Base-by-base conservation (phyloP, 2,797 vertebrate species). In the Ptychobarbus kaznakovi region DNA sequence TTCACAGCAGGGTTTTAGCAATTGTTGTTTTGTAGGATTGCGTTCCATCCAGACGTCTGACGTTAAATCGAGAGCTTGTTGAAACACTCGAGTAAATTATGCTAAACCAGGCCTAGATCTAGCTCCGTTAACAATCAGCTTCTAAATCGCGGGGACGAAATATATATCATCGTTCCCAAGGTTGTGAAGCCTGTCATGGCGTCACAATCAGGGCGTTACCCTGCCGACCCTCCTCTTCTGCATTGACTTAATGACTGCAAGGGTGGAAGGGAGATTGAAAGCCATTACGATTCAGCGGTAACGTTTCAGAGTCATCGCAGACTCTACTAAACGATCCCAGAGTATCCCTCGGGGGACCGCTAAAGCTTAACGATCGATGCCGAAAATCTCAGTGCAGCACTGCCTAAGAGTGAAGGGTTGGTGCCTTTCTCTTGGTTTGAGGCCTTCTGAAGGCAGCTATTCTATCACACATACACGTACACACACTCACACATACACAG, bases 1-100 rank as follows among this genome's bases (percentile, higher is more conserved):
- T 93, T 93, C 92, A 93, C 92, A 92, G 93, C 92, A 91, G 92
- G 92, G 92, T 91, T 93, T 93, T 92, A 92, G 91, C 92, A 90
- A 91, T 90, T 94, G 93, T 93, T 94, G 92, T 94, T 94, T 92
- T 91, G 91, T 91, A 92, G 90, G 89, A 91, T 93, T 92, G 92
- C 91, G 89, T 92, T 93, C 88, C 72, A 92, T 85, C 93, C 93
- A 90, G 92, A 93, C 92, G 92, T 92, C 91, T 91, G 90, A 90
- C 92, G 94, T 92, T 93, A 90, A 93, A 91, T 91, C 89, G 66
- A 86, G 89, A 89, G 90, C 91, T 94, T 91, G 90, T 91, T 92
- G 90, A 90, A 89, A 79, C 44, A 88, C 89, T 93, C 89, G 87
- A 92, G 87, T 89, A 89, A 74, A 89, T 92, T 91, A 85, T 92